Evolutionary conservation across 2,113 vertebrate species (phyloP).

Genomic region (Pteruthius melanotis): DNA sequence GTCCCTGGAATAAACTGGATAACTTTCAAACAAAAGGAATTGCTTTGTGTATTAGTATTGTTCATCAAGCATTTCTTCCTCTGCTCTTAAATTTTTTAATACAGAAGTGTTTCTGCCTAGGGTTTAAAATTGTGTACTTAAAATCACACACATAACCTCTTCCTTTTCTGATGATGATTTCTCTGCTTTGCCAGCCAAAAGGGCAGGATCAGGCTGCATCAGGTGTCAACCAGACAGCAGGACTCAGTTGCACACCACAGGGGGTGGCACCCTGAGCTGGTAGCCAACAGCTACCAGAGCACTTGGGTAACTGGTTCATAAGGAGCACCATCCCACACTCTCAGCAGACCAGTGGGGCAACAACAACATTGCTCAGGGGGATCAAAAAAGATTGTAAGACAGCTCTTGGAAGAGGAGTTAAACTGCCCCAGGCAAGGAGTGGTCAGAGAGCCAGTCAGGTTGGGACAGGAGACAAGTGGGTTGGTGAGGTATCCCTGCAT

Average conservation of each 20-base stretch:
- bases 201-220: neutral
- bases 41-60: neutral
- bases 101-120: neutral
- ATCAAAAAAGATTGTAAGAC: neutral
- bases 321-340: accelerated
- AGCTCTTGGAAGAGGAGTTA: neutral
- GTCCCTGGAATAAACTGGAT: neutral
- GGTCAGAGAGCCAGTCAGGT: neutral
- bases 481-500: neutral
- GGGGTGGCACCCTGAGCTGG: neutral
- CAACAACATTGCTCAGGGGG: neutral
- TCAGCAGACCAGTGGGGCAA: accelerated
- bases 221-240: neutral
- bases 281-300: neutral
- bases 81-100: neutral
- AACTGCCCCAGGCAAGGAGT: neutral
- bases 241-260: neutral
- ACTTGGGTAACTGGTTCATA: neutral
- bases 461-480: neutral
- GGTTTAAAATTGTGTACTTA: neutral
- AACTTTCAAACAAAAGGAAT: neutral
- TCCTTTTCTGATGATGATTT: neutral
- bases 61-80: neutral
- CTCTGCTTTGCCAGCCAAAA: neutral
- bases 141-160: neutral